These are phyloP conservation scores for Physocephala rufipes DNA, from an alignment of 2,888 invertebrate genomes.

Conservation along the genomic window DNA sequence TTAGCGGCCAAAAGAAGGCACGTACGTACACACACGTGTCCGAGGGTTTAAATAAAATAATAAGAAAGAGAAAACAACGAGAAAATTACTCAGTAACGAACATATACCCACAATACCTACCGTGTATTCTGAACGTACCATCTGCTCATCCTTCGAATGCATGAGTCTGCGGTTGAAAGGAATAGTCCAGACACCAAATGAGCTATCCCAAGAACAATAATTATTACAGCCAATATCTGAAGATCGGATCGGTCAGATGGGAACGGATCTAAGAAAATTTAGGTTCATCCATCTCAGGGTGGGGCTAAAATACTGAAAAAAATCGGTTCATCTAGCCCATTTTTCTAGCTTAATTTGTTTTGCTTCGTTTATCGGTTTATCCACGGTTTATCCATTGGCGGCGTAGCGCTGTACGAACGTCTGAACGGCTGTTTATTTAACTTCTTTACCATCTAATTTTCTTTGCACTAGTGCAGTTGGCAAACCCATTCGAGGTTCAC, in stretches of 20 bases:
- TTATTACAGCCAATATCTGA: constrained; percentile 49
- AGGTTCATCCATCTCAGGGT: neutral
- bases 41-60: no score
- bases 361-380: no score
- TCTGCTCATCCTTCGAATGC: constrained; percentile 26
- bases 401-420: no score
- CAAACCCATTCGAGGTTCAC: constrained; percentile 34
- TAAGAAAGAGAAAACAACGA: constrained; percentile 29
- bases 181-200: neutral
- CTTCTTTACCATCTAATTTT: neutral
- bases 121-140: no score
- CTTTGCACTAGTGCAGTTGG: constrained; percentile 6
- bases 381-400: no score
- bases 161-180: constrained; percentile 10
- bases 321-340: no score
- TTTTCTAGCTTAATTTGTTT: no score
- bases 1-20: no score
- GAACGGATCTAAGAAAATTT: constrained; percentile 1
- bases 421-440: neutral
- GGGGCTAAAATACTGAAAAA: neutral
- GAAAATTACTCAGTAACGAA: no score
- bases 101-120: no score
- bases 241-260: constrained; percentile 26
- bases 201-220: constrained; percentile 39
- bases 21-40: no score